Evolutionary conservation across 2,888 invertebrate genomes (phyloP).

Genomic region (Magallana nippona): DNA sequence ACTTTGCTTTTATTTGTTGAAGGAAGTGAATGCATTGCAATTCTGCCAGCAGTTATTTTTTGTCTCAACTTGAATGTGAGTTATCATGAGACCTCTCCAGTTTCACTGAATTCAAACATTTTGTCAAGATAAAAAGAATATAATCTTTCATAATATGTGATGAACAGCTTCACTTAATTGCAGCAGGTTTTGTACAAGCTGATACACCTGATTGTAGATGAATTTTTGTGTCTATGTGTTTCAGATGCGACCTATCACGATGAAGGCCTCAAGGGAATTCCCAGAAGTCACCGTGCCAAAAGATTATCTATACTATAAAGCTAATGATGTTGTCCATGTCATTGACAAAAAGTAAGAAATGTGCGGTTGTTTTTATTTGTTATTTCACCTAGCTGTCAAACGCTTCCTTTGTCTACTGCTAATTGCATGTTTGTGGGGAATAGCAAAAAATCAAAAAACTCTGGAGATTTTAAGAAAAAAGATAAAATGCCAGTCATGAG

Average conservation of each 20-base stretch:
- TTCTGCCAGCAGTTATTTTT: conserved; percentile 4
- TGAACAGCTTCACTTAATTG: background rate
- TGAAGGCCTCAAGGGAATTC: conserved; percentile 87
- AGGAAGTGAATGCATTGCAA: background rate
- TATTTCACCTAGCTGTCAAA: background rate
- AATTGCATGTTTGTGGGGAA: background rate
- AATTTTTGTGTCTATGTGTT: conserved; percentile 52
- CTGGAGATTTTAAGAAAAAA: background rate
- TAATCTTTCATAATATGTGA: background rate
- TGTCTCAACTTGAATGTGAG: background rate
- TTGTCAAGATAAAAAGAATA: background rate
- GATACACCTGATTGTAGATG: background rate
- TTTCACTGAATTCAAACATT: conserved; percentile 26
- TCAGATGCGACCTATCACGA: conserved; percentile 92
- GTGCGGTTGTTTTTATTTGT: background rate
- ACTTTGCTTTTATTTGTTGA: background rate
- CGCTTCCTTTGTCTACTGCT: background rate
- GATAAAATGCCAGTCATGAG: background rate
- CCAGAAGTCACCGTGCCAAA: conserved; percentile 66
- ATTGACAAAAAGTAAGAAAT: conserved; percentile 87
- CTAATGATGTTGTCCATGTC: conserved; percentile 95
- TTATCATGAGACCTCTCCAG: background rate
- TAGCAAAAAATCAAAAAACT: no score
- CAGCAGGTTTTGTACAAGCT: no score
- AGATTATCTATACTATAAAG: conserved; percentile 90